phyloP scores from a whole-genome alignment of 2,113 vertebrate genomes.

The Anguilla rostrata region DNA sequence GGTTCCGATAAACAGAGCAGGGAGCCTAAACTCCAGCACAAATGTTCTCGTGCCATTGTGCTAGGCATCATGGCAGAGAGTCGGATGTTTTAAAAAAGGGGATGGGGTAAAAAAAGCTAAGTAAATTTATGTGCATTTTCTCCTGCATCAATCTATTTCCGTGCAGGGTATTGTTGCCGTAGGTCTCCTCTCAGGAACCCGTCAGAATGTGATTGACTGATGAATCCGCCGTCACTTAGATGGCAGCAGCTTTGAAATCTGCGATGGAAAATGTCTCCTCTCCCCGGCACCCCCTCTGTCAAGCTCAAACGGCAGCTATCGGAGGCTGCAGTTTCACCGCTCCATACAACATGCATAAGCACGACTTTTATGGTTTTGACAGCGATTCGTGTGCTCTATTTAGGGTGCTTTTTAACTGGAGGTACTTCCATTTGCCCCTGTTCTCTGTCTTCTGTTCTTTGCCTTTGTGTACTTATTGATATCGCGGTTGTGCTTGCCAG shows the following conservation, averaged over 20 bases:
- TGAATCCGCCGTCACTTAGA: background rate
- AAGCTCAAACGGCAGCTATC: background rate
- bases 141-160: background rate
- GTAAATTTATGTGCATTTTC: background rate
- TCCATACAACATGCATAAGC: background rate
- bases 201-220: background rate
- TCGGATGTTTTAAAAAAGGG: no score
- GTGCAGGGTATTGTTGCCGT: background rate
- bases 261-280: background rate
- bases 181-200: background rate
- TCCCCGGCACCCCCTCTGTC: background rate
- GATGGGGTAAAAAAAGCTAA: background rate
- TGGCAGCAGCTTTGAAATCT: background rate
- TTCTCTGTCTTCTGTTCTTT: no score
- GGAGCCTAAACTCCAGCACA: background rate
- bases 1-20: background rate
- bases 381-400: background rate
- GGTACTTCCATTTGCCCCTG: no score
- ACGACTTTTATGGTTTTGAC: background rate
- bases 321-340: background rate
- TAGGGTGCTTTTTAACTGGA: background rate
- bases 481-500: background rate
- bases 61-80: background rate
- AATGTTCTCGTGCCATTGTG: background rate
- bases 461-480: no score